Evolutionary conservation across 2,113 vertebrate species (phyloP), one percentile per base, ranked within the genome.

Genomic region (Sinocyclocheilus maitianheensis): DNA sequence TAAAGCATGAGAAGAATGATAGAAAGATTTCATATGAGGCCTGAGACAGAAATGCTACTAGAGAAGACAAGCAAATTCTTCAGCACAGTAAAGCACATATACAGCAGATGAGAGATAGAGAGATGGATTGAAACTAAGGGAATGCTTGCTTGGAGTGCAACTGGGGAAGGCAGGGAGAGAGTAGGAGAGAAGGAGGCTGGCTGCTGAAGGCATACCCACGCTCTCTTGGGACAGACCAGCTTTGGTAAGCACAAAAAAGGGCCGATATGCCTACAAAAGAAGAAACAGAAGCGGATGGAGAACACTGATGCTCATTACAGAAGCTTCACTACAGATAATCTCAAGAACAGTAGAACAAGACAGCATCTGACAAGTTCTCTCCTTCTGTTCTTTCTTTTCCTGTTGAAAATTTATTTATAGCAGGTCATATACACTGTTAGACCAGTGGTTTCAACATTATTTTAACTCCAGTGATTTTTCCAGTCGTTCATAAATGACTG

Each of bases 41-140:
- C 40, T 81, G 24, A 48, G 78, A 78, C 51, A 78, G 77, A 82
- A 85, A 82, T 67, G 58, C 67, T 67, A 86, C 43, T 26, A 30
- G 72, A 34, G 75, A 55, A 12, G 58, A 22, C 20, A 24, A 51
- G 40, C 55, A 14, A 71, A 71, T 37, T 65, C 60, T 74, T 81
- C 22, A n/a, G 48, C 6, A 8, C 72, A 62, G 37, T n/a, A 9
- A 53, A 55, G 18, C 10, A 26, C 40, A 77, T 76, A 75, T 26
- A 43, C 46, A 51, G 62, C 24, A 48, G 48, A 84, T 82, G 69
- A 40, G 71, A 62, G 53, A 65, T 76, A 12, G 69, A 26, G 60
- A 37, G 65, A 65, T 77, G n/a, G 46, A 63, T 81, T 55, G n/a
- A 24, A 26, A 24, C 46, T 51, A n/a, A 26, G 53, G 62, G n/a